Evolutionary conservation across 2,888 invertebrate species (phyloP).

Genomic region (Tipula vernalis): DNA sequence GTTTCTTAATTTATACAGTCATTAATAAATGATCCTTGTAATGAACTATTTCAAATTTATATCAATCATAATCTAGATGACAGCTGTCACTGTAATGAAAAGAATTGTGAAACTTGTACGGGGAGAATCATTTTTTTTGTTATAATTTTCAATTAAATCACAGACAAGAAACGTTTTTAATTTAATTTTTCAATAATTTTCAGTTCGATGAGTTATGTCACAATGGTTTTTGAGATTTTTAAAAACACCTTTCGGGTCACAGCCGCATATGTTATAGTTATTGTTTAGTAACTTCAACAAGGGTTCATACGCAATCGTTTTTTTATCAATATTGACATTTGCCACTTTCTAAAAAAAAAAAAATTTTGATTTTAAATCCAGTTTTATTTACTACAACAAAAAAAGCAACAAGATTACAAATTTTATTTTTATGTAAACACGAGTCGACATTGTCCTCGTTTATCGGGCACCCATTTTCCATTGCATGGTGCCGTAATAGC

Average conservation of each 20-base stretch:
- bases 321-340: not conserved
- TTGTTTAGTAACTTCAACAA: not conserved
- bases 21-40: not conserved
- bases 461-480: not conserved
- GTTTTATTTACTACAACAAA: not conserved
- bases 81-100: not conserved
- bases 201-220: not conserved
- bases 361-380: not conserved
- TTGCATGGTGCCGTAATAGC: not conserved
- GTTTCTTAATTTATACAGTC: not conserved
- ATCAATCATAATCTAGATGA: not conserved
- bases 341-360: not conserved
- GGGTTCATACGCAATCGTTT: not conserved
- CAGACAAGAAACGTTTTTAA: not conserved
- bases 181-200: not conserved
- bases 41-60: not conserved
- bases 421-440: not conserved
- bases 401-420: not conserved
- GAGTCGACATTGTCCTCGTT: not conserved
- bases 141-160: not conserved
- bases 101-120: not conserved
- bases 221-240: not conserved
- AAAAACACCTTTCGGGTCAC: not conserved
- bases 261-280: not conserved
- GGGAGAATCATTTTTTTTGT: not conserved